Conservation (phyloP, 2,888 invertebrate genomes). For the Myopa tessellatipennis region DNA sequence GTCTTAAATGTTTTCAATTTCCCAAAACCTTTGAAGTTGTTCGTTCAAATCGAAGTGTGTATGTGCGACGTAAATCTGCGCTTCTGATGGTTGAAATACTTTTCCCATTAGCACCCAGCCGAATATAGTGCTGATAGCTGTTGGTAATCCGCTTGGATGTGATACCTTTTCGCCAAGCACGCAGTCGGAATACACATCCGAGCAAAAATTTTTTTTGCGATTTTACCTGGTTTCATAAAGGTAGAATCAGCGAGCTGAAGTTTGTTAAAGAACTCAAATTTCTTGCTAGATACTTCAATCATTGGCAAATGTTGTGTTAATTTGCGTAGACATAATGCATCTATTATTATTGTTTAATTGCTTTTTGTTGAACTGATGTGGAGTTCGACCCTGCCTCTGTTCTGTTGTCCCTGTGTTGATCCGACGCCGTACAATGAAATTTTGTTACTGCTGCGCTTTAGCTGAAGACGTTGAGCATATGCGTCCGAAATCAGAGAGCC, state of each 20-base stretch:
- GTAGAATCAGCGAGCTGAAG: slow-evolving; percentile 29
- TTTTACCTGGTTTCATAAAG: slow-evolving; percentile 22
- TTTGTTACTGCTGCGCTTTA: slow-evolving; percentile 21
- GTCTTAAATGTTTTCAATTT: slow-evolving; percentile 25
- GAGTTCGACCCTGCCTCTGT: slow-evolving; percentile 33
- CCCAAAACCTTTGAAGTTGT: slow-evolving; percentile 38
- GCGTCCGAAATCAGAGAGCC: slow-evolving; percentile 35
- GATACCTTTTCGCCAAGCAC: not conserved
- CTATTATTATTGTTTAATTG: slow-evolving; percentile 20
- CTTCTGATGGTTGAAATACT: not conserved
- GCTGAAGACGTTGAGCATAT: slow-evolving; percentile 30
- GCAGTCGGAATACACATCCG: slow-evolving; percentile 32
- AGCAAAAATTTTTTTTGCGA: slow-evolving; percentile 37
- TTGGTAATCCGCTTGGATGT: slow-evolving; percentile 23
- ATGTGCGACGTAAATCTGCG: slow-evolving; percentile 12
- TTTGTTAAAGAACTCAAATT: slow-evolving; percentile 34
- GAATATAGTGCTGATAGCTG: slow-evolving; percentile 28
- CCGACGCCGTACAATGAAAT: slow-evolving; percentile 38
- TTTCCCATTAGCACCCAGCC: slow-evolving; percentile 31
- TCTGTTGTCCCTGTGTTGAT: not conserved
- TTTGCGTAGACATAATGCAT: slow-evolving; percentile 33
- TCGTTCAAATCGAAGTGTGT: slow-evolving; percentile 12
- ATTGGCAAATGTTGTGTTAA: slow-evolving; percentile 35
- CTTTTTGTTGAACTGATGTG: slow-evolving; percentile 17
- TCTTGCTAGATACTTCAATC: slow-evolving; percentile 12